Conservation (phyloP, 92 coral and sea anemone species). For the Metridium senile region DNA sequence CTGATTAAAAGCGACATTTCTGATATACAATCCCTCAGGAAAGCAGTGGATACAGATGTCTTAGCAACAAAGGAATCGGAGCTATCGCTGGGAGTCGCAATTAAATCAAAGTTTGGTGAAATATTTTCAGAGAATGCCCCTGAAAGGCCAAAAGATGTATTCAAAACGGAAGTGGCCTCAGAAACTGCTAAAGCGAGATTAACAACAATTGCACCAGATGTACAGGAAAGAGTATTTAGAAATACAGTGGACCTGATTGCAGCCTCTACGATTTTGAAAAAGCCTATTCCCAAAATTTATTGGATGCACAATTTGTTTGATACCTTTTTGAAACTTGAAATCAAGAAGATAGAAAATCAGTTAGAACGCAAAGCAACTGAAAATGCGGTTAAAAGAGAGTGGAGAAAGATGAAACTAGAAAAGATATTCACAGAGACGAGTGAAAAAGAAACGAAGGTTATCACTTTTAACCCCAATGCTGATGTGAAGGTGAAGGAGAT, state of each 20-base stretch:
- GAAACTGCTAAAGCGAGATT: not conserved
- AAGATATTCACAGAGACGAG: not conserved
- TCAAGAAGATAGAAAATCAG: not conserved
- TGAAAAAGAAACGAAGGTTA: not conserved
- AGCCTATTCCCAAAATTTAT: not conserved
- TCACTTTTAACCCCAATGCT: not conserved
- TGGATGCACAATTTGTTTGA: not conserved
- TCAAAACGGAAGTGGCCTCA: not conserved
- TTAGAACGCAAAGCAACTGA: not conserved
- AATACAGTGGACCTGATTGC: slow-evolving; percentile 30
- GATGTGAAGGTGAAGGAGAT: slow-evolving; percentile 15
- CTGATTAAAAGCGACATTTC: not conserved
- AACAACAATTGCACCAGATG: not conserved
- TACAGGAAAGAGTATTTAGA: slow-evolving; percentile 25
- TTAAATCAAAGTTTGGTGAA: not conserved
- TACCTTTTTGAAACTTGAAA: not conserved
- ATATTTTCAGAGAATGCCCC: not conserved
- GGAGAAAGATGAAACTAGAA: not conserved
- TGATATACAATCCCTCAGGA: not conserved
- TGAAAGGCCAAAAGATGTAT: not conserved
- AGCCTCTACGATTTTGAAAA: slow-evolving; percentile 10
- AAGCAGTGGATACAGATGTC: not conserved
- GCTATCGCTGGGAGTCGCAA: not conserved
- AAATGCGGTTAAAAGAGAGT: not conserved
- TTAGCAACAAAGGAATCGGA: too few relatives aligned